Base-by-base conservation (phyloP, 2,888 invertebrate genomes). In the Acheta domesticus region DNA sequence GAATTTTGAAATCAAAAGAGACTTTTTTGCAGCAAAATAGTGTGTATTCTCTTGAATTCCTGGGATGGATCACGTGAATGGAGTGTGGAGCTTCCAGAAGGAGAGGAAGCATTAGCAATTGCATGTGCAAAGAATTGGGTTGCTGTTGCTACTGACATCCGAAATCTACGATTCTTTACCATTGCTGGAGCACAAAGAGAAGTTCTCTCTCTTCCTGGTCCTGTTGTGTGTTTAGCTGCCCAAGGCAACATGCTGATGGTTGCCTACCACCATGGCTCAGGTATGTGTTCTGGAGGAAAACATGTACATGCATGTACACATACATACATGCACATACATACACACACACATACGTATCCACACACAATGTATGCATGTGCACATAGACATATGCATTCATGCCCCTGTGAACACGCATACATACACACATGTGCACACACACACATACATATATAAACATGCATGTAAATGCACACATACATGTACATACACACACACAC, bases 141-240 rank as follows among this genome's bases (percentile, higher is more conserved):
- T 49, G 97, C 94, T 1, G 91, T 92, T 79, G 94, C 93, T 2
- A 96, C 96, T 0, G 91, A 90, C 83, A 89, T 90, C 79, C 89
- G 95, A 36, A 90, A 93, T 83, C 86, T 99, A 77, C 88, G 98
- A n/a, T 87, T 98, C 8, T 97, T 93, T 86, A 94, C 94, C 11
- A 89, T 94, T 16, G 92, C 93, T 87, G 99, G 99, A 76, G 92
- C 95, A 0, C 98, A 99, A 88, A 90, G 93, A 84, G 94, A 94
- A 84, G 87, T 93, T 12, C 87, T 96, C 78, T 90, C 91, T 1
- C 86, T 95, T 77, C 92, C 94, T 0, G 96, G 96, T 1, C 91
- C 92, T 11, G 88, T 93, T 20, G 91, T 96, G 8, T 89, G 92
- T 49, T 87, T 95, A 86, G 87, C 91, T 76, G 93, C 91, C 0